Evolutionary conservation across 2,797 vertebrate species (phyloP), one percentile per base, ranked within the genome.

Genomic region (Tenualosa thibaudeaui): DNA sequence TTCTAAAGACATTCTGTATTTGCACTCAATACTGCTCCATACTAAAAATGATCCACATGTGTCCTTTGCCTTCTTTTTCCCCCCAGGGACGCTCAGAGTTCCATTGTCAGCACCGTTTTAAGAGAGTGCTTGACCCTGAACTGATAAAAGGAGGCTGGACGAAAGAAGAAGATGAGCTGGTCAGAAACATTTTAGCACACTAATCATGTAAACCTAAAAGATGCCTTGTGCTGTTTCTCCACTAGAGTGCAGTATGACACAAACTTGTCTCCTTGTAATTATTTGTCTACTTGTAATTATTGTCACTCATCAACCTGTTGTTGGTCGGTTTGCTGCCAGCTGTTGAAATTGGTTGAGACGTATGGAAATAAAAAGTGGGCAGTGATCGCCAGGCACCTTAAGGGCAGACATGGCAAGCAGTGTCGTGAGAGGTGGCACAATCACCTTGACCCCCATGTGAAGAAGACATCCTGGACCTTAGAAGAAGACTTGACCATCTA

Each of bases 371-470:
- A 95, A 46, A 95, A 96, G 58, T 99, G 98, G 98, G 90, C 94
- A 0, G 86, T 95, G 60, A 96, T 99, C 53, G 95, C 97, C 86
- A 96, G 94, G 89, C 94, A 98, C 84, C 91, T 99, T 65, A 97
- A 96, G 37, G 97, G 97, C 31, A 94, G 97, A 0, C 19, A 96
- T 56, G 97, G 97, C 50, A 99, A 98, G 92, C 97, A 99, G 90
- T 99, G 98, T 87, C 95, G 97, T 0, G 97, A 98, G 0, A 98
- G 98, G 75, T 99, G 98, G 98, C 94, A 96, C 65, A 98, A 98
- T 91, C 97, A 99, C 90, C 95, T 99, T 3, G 95, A 99, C 90
- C 98, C 98, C 0, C 93, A 95, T 62, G 93, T 99, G 84, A 98
- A 96, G 88, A 99, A 98, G 87, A 96, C 94, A 10, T 95, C 93